Base-by-base conservation (phyloP, 2,113 vertebrate species). In the Ctenodactylus gundi region DNA sequence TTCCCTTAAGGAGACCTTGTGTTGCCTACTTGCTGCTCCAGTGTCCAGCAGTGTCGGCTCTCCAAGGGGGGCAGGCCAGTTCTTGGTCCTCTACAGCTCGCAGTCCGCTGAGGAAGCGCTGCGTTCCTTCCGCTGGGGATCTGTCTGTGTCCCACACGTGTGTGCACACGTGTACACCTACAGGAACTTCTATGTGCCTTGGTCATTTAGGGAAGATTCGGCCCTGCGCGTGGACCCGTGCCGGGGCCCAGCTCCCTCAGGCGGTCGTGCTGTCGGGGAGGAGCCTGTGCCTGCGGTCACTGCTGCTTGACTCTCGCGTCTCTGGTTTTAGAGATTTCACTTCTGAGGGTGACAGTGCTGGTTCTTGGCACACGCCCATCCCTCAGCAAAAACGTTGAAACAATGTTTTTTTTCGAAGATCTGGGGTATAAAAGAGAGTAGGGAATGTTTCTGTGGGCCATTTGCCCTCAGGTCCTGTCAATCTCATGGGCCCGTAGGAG, bases 361-460 rank as follows among this genome's bases (percentile, higher is more conserved):
- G 31, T 76, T 86, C 53, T 88, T 64, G 49, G 46, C 27, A 78
- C n/a, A 73, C 84, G 7, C 23, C 88, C 39, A 51, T 11, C 87
- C 41, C 49, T 36, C 31, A 57, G 60, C 23, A 76, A 25, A 31
- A 44, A 41, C 82, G 82, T 31, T 57, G 53, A 90, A 94, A 36
- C 9, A 58, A 41, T 73, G 72, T 36, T 84, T 76, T 84, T 76
- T 80, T 93, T 44, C 89, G 29, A 92, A 39, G 57, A 65, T 53
- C 78, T 88, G 18, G 10, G 21, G 12, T 89, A 36, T 92, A 87
- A 72, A 85, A 95, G 75, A 78, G 62, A 91, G 18, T 39, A 85
- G 39, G 46, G 3, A 72, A 41, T 90, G 13, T 21, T 86, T 82
- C 87, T 95, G 10, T 51, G 81, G 92, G 44, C 77, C 39, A 39